A percentile compares a stretch with the other conserved stretches of the same genome.
These are phyloP conservation scores for Catocala sponsa DNA, from an alignment of 2,888 invertebrate species.

Conservation along the genomic window DNA sequence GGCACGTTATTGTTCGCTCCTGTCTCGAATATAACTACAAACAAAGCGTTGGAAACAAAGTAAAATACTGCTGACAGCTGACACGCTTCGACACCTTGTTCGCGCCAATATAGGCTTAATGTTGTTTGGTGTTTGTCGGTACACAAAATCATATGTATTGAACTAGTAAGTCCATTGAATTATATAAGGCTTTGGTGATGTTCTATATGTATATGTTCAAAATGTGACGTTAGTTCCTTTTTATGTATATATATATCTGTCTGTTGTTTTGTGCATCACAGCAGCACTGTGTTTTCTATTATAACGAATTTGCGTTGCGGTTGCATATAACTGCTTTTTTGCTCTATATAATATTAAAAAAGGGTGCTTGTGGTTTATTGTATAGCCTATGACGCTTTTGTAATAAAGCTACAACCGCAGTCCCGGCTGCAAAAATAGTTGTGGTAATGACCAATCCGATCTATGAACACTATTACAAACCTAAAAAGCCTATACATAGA, in stretches of 20 bases:
- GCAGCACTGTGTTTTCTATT: no score
- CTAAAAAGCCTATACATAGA: no score
- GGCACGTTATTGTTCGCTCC: background rate
- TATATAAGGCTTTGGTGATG: background rate
- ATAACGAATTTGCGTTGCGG: no score
- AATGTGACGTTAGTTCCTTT: background rate
- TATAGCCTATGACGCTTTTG: no score
- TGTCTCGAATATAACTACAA: constrained; percentile 16
- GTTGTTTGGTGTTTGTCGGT: constrained; percentile 21
- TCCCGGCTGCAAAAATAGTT: no score
- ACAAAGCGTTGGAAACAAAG: constrained; percentile 27
- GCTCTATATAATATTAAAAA: no score
- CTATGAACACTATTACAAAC: no score
- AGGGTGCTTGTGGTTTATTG: no score
- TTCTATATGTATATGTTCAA: background rate
- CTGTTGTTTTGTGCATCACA: no score
- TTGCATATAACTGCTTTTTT: no score
- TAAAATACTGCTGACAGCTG: constrained; percentile 32
- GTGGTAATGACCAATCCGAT: no score
- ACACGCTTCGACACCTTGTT: constrained; percentile 25
- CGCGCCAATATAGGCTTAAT: constrained; percentile 15
- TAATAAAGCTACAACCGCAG: no score
- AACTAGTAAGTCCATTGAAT: constrained; percentile 1
- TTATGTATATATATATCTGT: background rate
- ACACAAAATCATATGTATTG: background rate